phyloP scores from a whole-genome alignment of 2,888 invertebrate genomes.

The Cantharis rufa region DNA sequence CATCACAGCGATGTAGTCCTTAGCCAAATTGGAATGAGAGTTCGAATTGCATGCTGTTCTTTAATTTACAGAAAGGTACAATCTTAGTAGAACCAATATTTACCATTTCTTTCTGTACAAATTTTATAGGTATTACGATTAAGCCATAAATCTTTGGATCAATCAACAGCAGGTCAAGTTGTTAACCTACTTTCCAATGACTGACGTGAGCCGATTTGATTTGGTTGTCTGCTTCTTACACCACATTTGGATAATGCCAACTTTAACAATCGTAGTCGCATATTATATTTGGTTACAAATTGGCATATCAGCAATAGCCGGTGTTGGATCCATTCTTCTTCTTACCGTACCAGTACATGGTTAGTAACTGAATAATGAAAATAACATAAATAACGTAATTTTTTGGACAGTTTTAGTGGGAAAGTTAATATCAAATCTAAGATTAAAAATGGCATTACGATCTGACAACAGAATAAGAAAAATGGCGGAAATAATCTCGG shows the following conservation, averaged over 20 bases:
- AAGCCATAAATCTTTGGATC: constrained; percentile 71
- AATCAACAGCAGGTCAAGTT: constrained; percentile 82
- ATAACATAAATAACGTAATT: neutral
- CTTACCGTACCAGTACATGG: constrained; percentile 60
- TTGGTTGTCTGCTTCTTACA: constrained; percentile 78
- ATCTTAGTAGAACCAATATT: constrained; percentile 23
- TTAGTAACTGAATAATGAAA: constrained; percentile 31
- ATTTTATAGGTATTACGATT: constrained; percentile 69
- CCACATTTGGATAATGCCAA: constrained; percentile 80
- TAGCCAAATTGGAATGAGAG: constrained; percentile 63
- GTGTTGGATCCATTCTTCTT: constrained; percentile 61
- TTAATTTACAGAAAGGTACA: constrained; percentile 81
- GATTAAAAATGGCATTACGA: constrained; percentile 52
- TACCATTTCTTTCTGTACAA: constrained; percentile 48
- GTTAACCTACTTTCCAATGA: constrained; percentile 85
- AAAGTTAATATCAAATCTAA: constrained; percentile 37
- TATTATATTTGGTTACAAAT: constrained; percentile 73
- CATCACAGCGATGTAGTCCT: neutral
- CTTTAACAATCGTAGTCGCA: constrained; percentile 77
- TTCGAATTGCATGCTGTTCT: constrained; percentile 74
- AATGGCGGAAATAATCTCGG: constrained; percentile 72
- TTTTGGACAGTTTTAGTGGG: constrained; percentile 30
- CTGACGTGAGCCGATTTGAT: constrained; percentile 86
- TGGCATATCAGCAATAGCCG: constrained; percentile 61
- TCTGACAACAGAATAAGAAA: constrained; percentile 68